Evolutionary conservation across 2,888 invertebrate genomes (phyloP).

Genomic region (Heliconius charithonia): DNA sequence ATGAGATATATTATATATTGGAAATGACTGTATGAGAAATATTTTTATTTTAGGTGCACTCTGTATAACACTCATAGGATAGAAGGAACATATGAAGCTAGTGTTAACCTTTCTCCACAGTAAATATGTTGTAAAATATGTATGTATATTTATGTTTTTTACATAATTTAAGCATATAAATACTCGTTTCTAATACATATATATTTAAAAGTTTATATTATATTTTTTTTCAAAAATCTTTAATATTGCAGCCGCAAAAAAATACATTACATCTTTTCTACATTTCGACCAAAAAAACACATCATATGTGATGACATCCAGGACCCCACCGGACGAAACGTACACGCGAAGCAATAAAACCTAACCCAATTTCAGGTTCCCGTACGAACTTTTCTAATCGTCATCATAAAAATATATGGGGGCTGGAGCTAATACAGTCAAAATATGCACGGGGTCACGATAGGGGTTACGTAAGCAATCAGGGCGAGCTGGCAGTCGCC

Average conservation of each 20-base stretch:
- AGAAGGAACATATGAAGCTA: no score
- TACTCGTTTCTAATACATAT: no score
- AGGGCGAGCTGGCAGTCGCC: conserved; percentile 52
- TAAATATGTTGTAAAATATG: no score
- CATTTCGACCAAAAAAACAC: conserved; percentile 21
- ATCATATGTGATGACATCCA: conserved; percentile 31
- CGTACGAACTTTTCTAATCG: conserved; percentile 50
- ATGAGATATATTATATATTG: neutral
- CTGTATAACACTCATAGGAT: no score
- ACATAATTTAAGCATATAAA: no score
- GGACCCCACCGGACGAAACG: conserved; percentile 17
- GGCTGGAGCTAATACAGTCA: conserved; percentile 45
- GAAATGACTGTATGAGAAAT: neutral
- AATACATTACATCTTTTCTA: no score
- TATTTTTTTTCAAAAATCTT: neutral
- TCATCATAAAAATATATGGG: conserved; percentile 52
- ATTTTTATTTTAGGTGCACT: no score
- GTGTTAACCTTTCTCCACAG: no score
- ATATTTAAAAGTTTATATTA: no score
- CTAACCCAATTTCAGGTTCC: conserved; percentile 48
- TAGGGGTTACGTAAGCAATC: conserved; percentile 56
- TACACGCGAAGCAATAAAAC: conserved; percentile 42
- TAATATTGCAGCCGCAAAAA: neutral
- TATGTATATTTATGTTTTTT: no score
- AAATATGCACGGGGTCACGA: conserved; percentile 57